Evolutionary conservation across 2,888 invertebrate genomes (phyloP), one percentile per base, ranked within the genome.

Genomic region (Heteromurus nitidus): DNA sequence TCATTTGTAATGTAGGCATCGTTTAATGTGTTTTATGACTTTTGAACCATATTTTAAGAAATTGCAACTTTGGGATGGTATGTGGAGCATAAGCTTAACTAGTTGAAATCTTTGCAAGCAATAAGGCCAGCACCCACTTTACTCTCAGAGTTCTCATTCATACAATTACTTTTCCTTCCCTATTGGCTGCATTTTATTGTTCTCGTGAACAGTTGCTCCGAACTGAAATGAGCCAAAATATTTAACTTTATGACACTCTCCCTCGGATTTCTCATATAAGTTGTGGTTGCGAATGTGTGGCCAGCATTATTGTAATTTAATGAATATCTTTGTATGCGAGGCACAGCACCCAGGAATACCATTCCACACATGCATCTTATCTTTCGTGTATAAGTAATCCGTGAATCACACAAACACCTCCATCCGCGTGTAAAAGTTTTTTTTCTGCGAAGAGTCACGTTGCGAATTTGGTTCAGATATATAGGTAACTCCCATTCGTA

Each of bases 151-250:
- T n/a, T n/a, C n/a, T n/a, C n/a, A n/a, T n/a, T n/a, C n/a, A 36
- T 36, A 13, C 36, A 9, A 36, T 36, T 50, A 50, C 13, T 50
- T 50, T 50, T 50, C 58, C 58, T 24, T n/a, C 58, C 26, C 26
- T 28, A 58, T 58, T 58, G 58, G 18, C 26, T 28, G 1, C 26
- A 58, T 1, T 58, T 58, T 28, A 58, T 58, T 58, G 58, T 58
- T 11, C 26, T 16, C 28, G 26, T 13, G 58, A n/a, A n/a, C n/a
- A n/a, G n/a, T n/a, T n/a, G n/a, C n/a, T n/a, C n/a, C n/a, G n/a
- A n/a, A n/a, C n/a, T n/a, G n/a, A n/a, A n/a, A 28, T 28, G 13
- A 7, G 26, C 7, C 2, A 16, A 3, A 16, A 16, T 55, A 7
- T 1, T 11, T 20, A 58, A 18, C 30, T 24, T 58, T 58, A 58